Base-by-base conservation (phyloP, 2,888 invertebrate genomes). In the Calameuta idolon region DNA sequence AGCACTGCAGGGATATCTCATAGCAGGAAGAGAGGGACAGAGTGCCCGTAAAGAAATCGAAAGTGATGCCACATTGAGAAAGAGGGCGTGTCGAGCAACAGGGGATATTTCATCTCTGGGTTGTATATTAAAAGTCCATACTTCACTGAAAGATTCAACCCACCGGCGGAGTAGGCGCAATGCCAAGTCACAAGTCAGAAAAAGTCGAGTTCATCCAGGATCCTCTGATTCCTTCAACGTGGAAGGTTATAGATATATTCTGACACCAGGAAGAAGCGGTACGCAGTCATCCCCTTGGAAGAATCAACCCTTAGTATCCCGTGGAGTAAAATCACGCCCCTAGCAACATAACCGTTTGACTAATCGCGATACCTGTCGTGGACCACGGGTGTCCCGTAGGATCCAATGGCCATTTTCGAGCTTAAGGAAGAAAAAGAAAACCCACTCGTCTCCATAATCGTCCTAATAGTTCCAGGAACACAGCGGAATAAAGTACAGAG, bases 321-420 rank as follows among this genome's bases (percentile, higher is more conserved):
- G 86, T 81, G 80, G 89, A 82, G 85, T 76, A 77, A 82, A 84
- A 85, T 88, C 89, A 86, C 87, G 86, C 86, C 87, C 84, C 77
- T 74, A 78, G 69, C 73, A 79, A 76, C 73, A 71, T 68, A 40
- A 75, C 74, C 76, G 80, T 69, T 81, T 81, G 83, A 83, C 84
- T 87, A 86, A 87, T 88, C 88, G 83, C 71, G 71, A 71, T 71
- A 71, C 71, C 71, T 71, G 71, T 34, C 71, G 71, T 33, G 31
- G 33, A 35, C 34, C 75, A 74, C 75, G 76, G 76, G 77, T 82
- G 80, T 79, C 73, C 68, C 31, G 34, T 9, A 55, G 55, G 23
- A 55, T 55, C 55, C 55, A 9, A 55, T 55, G 23, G 55, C 55
- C 23, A 55, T 55, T 55, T 55, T 55, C 12, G 11, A 34, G n/a